Percentiles rank a stretch among this genome's conserved stretches.
Evolutionary conservation across 2,888 invertebrate species (phyloP).

Genomic region (Dorcus hopei): DNA sequence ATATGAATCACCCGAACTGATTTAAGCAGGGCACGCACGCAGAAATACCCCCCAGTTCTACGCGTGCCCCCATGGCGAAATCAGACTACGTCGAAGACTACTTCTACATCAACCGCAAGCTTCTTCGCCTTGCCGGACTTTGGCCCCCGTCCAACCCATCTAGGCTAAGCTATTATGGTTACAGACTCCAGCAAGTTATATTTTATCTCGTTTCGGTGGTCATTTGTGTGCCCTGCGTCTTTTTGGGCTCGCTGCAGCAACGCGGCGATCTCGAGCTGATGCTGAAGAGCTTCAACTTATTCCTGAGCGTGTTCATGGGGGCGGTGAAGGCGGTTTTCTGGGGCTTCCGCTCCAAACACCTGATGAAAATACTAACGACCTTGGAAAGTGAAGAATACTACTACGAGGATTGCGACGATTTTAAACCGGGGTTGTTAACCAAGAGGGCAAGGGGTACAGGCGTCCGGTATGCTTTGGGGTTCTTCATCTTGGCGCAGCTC

Average conservation of each 20-base stretch:
- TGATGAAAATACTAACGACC: slow-evolving; percentile 29
- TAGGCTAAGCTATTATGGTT: not conserved
- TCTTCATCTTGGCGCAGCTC: not conserved
- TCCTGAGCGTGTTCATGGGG: slow-evolving; percentile 36
- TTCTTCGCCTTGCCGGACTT: not conserved
- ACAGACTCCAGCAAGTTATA: not conserved
- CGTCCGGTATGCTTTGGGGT: not conserved
- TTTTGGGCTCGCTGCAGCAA: not conserved
- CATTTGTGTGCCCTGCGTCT: not conserved
- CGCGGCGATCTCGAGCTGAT: slow-evolving; percentile 27
- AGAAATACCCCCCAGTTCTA: too few species aligned
- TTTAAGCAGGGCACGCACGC: too few species aligned
- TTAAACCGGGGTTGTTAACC: slow-evolving; percentile 27
- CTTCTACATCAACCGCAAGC: not conserved
- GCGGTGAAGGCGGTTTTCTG: slow-evolving; percentile 37
- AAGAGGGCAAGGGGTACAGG: slow-evolving; percentile 30
- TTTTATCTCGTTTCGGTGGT: not conserved
- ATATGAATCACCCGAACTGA: too few species aligned
- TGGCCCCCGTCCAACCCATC: not conserved
- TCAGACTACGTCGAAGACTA: not conserved
- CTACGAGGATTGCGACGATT: slow-evolving; percentile 30
- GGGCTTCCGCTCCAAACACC: slow-evolving; percentile 28
- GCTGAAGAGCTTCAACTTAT: slow-evolving; percentile 37
- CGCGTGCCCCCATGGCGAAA: not conserved
- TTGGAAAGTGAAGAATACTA: slow-evolving; percentile 30